Percentiles rank a stretch among this genome's conserved stretches.
phyloP scores from a whole-genome alignment of 2,113 vertebrate species.

The Seriola quinqueradiata region DNA sequence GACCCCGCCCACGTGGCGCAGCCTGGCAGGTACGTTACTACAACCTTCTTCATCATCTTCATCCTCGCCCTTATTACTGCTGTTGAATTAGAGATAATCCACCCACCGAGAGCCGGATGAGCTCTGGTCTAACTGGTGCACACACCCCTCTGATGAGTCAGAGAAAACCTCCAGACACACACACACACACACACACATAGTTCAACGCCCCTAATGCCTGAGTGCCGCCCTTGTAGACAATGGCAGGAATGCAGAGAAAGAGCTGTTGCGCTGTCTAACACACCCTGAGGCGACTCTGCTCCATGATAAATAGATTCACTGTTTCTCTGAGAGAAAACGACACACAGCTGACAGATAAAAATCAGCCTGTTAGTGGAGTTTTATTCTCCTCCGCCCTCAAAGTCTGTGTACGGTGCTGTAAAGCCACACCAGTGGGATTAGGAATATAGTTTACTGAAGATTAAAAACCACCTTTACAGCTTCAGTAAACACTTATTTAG shows the following conservation, averaged over 20 bases:
- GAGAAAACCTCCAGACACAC: slow-evolving; percentile 10
- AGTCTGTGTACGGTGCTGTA: too few species aligned
- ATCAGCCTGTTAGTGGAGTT: neutral
- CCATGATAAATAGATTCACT: neutral
- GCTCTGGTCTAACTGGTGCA: slow-evolving; percentile 47
- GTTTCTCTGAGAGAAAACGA: neutral
- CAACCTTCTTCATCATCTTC: slow-evolving; percentile 6
- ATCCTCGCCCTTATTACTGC: neutral
- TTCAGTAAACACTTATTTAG: too few species aligned
- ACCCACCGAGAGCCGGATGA: neutral
- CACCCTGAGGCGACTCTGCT: slow-evolving; percentile 20
- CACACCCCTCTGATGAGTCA: slow-evolving; percentile 64
- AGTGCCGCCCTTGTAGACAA: slow-evolving; percentile 42
- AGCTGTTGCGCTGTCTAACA: neutral
- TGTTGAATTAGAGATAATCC: neutral
- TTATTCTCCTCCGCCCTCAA: too few species aligned
- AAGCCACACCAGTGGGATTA: too few species aligned
- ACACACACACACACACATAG: slow-evolving; percentile 19
- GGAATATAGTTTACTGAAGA: too few species aligned
- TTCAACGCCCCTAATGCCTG: neutral
- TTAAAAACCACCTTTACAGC: neutral
- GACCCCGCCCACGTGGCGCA: slow-evolving; percentile 4
- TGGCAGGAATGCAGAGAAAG: slow-evolving; percentile 70
- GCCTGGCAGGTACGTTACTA: neutral
- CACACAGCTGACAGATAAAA: neutral